A percentile compares a stretch with the other conserved stretches of the same genome.
phyloP scores from a whole-genome alignment of 1,140 invertebrate species.

The Dendrolimus punctatus region DNA sequence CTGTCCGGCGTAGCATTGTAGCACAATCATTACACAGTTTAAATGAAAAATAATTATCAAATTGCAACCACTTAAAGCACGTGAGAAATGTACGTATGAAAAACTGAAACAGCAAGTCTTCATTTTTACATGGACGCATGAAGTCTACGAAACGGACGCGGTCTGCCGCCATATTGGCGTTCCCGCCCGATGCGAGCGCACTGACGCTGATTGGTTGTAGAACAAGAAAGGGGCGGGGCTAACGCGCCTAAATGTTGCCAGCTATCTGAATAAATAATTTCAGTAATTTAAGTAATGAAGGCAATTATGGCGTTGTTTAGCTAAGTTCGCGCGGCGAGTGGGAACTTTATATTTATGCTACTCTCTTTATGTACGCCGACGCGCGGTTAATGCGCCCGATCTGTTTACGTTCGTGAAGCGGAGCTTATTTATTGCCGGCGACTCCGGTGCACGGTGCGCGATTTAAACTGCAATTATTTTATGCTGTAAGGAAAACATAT shows the following conservation, averaged over 20 bases:
- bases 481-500: constrained; percentile 55
- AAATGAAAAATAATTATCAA: constrained; percentile 18
- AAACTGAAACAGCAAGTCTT: constrained; percentile 22
- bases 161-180: constrained; percentile 54
- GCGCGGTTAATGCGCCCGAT: constrained; percentile 67
- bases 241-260: constrained; percentile 65
- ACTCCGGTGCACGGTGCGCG: constrained; percentile 45
- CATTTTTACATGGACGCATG: no score
- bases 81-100: constrained; percentile 19
- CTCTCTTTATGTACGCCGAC: constrained; percentile 69
- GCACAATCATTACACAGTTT: constrained; percentile 10
- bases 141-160: constrained; percentile 24
- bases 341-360: constrained; percentile 71
- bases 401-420: constrained; percentile 56
- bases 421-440: constrained; percentile 62
- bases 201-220: constrained; percentile 1
- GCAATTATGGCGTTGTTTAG: constrained; percentile 72
- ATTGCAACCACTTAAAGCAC: constrained; percentile 17
- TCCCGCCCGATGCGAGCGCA: constrained; percentile 33
- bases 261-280: constrained; percentile 73
- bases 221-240: constrained; percentile 30
- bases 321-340: constrained; percentile 69
- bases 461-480: constrained; percentile 71
- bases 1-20: no score
- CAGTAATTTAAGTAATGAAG: constrained; percentile 72